Evolutionary conservation across 2,797 vertebrate species (phyloP).

Genomic region (Anguilla megastoma): DNA sequence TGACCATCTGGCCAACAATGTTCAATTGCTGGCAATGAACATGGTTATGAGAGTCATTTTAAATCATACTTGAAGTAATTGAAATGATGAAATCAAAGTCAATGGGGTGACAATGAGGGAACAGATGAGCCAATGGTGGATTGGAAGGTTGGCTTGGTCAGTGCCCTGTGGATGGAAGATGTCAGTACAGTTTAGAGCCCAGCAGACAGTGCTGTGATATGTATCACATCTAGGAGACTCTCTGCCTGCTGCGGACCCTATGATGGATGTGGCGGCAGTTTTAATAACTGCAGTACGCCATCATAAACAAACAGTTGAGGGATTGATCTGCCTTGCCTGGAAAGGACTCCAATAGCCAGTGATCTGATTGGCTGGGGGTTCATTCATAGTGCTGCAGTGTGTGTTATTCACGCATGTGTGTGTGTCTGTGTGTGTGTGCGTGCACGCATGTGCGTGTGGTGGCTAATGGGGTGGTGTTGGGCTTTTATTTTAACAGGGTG

Average conservation of each 20-base stretch:
- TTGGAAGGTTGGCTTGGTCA: slow-evolving; percentile 3
- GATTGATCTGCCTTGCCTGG: neutral
- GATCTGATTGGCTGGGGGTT: neutral
- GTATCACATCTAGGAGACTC: neutral
- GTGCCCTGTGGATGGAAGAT: neutral
- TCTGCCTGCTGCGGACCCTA: neutral
- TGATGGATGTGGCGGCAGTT: neutral
- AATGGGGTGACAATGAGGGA: slow-evolving; percentile 18
- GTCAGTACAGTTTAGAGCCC: neutral
- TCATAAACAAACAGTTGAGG: neutral
- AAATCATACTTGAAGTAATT: slow-evolving; percentile 18
- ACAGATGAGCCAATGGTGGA: neutral
- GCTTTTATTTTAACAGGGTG: neutral
- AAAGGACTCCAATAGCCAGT: neutral
- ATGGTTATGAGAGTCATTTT: slow-evolving; percentile 13
- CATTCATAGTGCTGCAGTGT: neutral
- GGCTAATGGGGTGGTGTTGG: neutral
- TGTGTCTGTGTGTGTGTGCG: neutral
- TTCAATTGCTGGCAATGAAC: slow-evolving; percentile 10
- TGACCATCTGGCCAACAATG: slow-evolving; percentile 13
- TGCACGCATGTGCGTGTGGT: neutral
- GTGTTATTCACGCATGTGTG: neutral
- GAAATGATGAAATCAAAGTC: slow-evolving; percentile 19
- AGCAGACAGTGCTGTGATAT: neutral
- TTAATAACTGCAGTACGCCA: neutral